Percentiles rank a stretch among this genome's conserved stretches.
Evolutionary conservation across 2,113 vertebrate genomes (phyloP).

Genomic region (Leptosomus discolor): DNA sequence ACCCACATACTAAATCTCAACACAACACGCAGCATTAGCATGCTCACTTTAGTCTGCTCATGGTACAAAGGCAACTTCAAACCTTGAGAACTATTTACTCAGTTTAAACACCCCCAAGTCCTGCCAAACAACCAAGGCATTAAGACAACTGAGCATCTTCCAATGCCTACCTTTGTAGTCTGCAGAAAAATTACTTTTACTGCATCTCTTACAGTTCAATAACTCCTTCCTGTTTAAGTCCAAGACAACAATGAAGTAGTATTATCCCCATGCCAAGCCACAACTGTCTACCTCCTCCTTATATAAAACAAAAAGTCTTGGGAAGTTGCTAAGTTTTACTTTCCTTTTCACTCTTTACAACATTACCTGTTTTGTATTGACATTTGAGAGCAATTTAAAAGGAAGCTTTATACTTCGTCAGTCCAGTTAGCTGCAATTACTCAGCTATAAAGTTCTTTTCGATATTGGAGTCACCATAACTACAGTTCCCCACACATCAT

Average conservation of each 20-base stretch:
- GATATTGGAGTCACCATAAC: neutral
- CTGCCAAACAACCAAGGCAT: neutral
- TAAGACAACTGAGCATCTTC: neutral
- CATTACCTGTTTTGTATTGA: neutral
- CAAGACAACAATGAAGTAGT: neutral
- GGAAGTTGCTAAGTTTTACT: neutral
- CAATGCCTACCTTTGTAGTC: fast-evolving
- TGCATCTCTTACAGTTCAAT: neutral
- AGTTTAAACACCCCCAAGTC: neutral
- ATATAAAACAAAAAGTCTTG: neutral
- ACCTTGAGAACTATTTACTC: neutral
- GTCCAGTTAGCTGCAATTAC: neutral
- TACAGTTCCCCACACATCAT: neutral
- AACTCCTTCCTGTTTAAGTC: neutral
- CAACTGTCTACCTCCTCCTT: neutral
- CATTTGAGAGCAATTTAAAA: neutral
- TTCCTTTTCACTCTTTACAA: neutral
- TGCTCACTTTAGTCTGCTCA: neutral
- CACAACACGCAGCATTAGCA: neutral
- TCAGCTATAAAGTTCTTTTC: neutral
- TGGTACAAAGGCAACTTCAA: neutral
- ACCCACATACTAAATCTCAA: neutral
- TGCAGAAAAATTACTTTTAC: neutral
- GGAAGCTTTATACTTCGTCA: neutral
- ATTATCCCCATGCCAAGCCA: neutral